Percentiles rank a stretch among this genome's conserved stretches.
Conservation (phyloP, 2,888 invertebrate species). For the Drosophila melanosoma region DNA sequence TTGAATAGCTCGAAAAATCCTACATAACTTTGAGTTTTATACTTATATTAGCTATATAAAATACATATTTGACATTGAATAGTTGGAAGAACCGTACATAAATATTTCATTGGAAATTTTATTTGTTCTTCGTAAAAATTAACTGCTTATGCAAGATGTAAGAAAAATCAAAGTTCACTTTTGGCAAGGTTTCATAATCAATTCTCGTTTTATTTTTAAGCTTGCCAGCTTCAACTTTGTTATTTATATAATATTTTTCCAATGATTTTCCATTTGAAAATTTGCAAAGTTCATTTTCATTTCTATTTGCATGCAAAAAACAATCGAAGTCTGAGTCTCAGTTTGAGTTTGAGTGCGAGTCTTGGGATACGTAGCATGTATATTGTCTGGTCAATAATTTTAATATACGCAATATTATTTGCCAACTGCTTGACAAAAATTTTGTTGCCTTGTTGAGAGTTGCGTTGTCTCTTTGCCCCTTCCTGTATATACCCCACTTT, state of each 20-base stretch:
- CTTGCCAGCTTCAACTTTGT: constrained; percentile 22
- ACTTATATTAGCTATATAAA: neutral
- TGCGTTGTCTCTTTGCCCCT: constrained; percentile 38
- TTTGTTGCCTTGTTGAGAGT: constrained; percentile 32
- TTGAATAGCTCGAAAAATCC: too few species aligned
- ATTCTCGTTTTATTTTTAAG: neutral
- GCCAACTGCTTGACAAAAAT: constrained; percentile 56
- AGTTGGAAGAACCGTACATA: neutral
- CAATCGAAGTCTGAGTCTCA: constrained; percentile 12
- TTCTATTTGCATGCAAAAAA: constrained; percentile 43
- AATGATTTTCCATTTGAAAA: constrained; percentile 28
- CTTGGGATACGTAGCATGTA: constrained; percentile 18
- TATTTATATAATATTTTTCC: constrained; percentile 29
- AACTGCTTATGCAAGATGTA: neutral
- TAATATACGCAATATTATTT: constrained; percentile 68
- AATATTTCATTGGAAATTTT: neutral
- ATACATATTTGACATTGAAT: neutral
- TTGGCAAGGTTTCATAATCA: constrained; percentile 8
- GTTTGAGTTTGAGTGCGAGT: constrained; percentile 4
- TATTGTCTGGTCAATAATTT: constrained; percentile 55
- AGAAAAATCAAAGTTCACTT: neutral
- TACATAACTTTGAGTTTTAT: neutral
- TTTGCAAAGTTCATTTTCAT: constrained; percentile 26
- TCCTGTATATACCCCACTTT: neutral
- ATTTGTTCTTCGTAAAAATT: neutral